phyloP scores from a whole-genome alignment of 2,888 invertebrate genomes.

The Chironomus tentans region DNA sequence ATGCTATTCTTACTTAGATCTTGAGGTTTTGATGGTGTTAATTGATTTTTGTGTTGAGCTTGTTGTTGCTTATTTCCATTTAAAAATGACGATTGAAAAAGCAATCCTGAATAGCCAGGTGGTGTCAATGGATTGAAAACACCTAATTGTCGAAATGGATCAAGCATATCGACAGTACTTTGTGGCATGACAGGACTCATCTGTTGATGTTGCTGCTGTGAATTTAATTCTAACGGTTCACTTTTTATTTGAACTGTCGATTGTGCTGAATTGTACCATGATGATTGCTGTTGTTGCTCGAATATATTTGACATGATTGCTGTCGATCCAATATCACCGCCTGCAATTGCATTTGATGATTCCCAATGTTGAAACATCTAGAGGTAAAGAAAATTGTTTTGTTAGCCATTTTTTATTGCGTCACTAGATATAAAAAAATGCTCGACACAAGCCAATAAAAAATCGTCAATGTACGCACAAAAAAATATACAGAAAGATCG shows the following conservation, averaged over 20 bases:
- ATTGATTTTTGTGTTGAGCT: slow-evolving; percentile 31
- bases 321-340: not conserved
- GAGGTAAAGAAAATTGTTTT: not conserved
- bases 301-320: not conserved
- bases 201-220: not conserved
- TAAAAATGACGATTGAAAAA: slow-evolving; percentile 35
- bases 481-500: not conserved
- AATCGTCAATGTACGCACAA: not conserved
- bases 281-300: slow-evolving; percentile 6
- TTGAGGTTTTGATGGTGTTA: slow-evolving; percentile 24
- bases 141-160: slow-evolving; percentile 18
- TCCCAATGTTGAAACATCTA: slow-evolving; percentile 19
- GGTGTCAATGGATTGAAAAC: slow-evolving; percentile 52
- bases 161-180: slow-evolving; percentile 10
- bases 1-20: not conserved
- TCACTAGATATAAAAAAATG: not conserved
- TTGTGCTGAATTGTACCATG: slow-evolving; percentile 13
- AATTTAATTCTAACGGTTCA: slow-evolving; percentile 3
- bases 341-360: not conserved
- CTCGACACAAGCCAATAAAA: not conserved
- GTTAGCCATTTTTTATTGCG: not conserved
- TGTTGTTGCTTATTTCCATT: slow-evolving; percentile 29
- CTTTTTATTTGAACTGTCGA: not conserved
- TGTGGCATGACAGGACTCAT: not conserved
- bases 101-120: slow-evolving; percentile 45